Conservation (phyloP, 1,140 invertebrate genomes). For the Drosophila ficusphila region DNA sequence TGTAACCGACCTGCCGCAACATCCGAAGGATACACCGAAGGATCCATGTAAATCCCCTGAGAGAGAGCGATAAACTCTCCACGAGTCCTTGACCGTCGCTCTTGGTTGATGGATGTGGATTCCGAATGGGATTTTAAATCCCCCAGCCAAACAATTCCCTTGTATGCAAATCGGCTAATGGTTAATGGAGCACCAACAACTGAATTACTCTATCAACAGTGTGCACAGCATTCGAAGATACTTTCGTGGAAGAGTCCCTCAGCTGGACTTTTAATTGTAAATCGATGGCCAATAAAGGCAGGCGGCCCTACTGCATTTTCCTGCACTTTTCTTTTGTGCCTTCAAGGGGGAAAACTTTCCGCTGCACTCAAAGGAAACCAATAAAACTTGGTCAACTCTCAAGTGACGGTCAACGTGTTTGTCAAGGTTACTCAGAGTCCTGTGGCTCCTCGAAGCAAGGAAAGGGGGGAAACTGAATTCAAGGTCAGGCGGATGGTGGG, state of each 20-base stretch:
- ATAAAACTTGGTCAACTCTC: conserved; percentile 71
- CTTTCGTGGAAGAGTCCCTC: background rate
- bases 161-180: conserved; percentile 47
- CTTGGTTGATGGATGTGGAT: conserved; percentile 14
- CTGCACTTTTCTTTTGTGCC: too few species aligned
- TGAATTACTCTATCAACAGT: conserved; percentile 20
- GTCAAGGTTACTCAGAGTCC: conserved; percentile 34
- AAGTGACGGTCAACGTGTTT: conserved; percentile 30
- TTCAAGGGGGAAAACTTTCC: conserved; percentile 25
- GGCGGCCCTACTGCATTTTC: background rate
- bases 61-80: conserved; percentile 21
- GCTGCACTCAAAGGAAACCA: conserved; percentile 46
- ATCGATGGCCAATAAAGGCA: conserved; percentile 19
- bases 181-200: conserved; percentile 4
- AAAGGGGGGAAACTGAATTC: conserved; percentile 11
- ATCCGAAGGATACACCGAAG: conserved; percentile 14
- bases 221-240: conserved; percentile 7
- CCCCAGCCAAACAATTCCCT: background rate
- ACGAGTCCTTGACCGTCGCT: conserved; percentile 25
- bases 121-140: conserved; percentile 18
- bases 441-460: background rate
- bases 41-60: background rate
- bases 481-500: conserved; percentile 20
- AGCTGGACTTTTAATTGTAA: conserved; percentile 23
- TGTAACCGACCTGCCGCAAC: conserved; percentile 58